phyloP scores from a whole-genome alignment of 2,113 vertebrate genomes.

The Stictonetta naevosa region DNA sequence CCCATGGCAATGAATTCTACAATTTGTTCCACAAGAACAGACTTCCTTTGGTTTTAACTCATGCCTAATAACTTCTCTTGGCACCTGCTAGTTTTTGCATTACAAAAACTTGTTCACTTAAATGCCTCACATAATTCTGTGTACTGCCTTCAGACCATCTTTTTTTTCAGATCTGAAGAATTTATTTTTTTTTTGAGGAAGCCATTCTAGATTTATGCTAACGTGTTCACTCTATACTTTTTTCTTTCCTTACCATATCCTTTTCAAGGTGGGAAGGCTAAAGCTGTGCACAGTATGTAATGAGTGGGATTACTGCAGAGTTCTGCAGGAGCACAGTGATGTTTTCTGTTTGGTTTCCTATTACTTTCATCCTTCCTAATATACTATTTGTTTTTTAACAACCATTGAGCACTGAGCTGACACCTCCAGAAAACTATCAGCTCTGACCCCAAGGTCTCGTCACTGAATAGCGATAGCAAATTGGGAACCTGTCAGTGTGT shows the following conservation, averaged over 20 bases:
- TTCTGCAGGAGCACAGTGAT: neutral
- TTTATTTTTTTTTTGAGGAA: neutral
- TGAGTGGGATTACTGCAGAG: neutral
- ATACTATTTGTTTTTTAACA: slow-evolving; percentile 19
- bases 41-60: slow-evolving; percentile 3
- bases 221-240: neutral
- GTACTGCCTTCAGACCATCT: neutral
- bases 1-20: neutral
- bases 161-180: neutral
- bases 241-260: neutral
- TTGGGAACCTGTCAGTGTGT: slow-evolving; percentile 39
- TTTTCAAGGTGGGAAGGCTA: neutral
- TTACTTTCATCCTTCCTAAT: slow-evolving; percentile 35
- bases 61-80: neutral
- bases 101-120: neutral
- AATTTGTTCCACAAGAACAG: neutral
- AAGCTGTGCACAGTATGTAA: neutral
- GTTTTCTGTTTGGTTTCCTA: slow-evolving; percentile 20
- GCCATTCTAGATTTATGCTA: neutral
- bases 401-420: slow-evolving; percentile 23
- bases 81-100: neutral
- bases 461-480: slow-evolving; percentile 20
- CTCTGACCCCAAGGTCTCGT: slow-evolving; percentile 34
- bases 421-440: slow-evolving; percentile 33
- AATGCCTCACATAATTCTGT: neutral